These are phyloP conservation scores for Pristionchus maxplancki DNA, from an alignment of 2,888 invertebrate species.

Conservation along the genomic window DNA sequence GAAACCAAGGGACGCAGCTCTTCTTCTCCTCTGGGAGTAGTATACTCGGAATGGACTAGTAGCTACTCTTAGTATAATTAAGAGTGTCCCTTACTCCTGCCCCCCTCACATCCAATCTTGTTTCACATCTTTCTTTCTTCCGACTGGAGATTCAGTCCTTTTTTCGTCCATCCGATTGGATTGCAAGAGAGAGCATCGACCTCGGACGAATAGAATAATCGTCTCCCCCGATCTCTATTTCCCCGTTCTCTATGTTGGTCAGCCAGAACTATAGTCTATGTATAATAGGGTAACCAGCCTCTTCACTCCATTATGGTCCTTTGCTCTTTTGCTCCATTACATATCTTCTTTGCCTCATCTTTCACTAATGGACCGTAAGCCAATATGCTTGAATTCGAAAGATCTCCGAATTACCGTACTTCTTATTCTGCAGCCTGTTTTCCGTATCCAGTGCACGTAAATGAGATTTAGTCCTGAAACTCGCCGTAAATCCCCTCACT, in stretches of 20 bases:
- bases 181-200: not conserved
- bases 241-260: too few relatives aligned
- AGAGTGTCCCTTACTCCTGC: too few relatives aligned
- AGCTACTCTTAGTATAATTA: constrained; percentile 34
- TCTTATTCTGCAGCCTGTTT: not conserved
- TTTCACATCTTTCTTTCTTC: not conserved
- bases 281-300: too few relatives aligned
- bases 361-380: not conserved
- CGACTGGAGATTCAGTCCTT: not conserved
- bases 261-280: too few relatives aligned
- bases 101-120: constrained; percentile 36
- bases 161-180: constrained; percentile 13
- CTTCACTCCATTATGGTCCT: too few relatives aligned
- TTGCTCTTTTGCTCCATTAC: not conserved
- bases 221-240: too few relatives aligned
- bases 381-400: not conserved
- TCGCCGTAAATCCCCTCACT: not conserved
- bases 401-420: not conserved
- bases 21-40: constrained; percentile 18
- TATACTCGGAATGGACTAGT: not conserved
- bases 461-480: not conserved
- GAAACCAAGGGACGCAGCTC: not conserved
- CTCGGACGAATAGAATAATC: not conserved
- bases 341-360: not conserved
- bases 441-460: not conserved